Evolutionary conservation across 2,888 invertebrate genomes (phyloP), one percentile per base, ranked within the genome.

Genomic region (Scaptomyza tumidula): DNA sequence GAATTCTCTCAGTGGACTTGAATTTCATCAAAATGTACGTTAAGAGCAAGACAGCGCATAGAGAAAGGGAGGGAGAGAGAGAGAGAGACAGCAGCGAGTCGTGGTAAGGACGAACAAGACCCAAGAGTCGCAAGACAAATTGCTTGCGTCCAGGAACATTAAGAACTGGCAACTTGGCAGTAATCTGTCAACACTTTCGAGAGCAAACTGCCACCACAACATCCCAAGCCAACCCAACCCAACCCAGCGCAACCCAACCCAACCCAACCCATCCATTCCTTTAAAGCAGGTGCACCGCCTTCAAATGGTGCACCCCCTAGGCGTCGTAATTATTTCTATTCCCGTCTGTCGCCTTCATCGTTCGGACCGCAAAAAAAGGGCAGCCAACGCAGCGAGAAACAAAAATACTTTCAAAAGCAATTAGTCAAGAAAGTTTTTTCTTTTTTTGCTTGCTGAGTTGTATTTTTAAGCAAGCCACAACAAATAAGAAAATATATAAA

Each of bases 111-210:
- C 14, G 48, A 39, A 33, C 33, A 41, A 14, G 19, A 56, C 48
- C 37, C 57, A 52, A 57, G 55, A 43, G 58, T 19, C 50, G 14
- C 49, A 61, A 53, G 59, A 85, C 68, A 78, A 85, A 82, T 82
- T 70, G 52, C 77, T 62, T 62, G 67, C 19, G 80, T 73, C 78
- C 73, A 86, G 6, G 60, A 66, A 67, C 86, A 80, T 80, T 83
- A 80, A 82, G 72, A 67, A 73, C 69, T 77, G 81, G 60, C 67
- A 81, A 87, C 85, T 80, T 81, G 87, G 85, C 87, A 81, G 85
- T 85, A 81, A 84, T 87, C 87, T 86, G 87, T 81, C 85, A 87
- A 84, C 87, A 81, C 87, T 81, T 84, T 84, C 3, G 53, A 44
- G 46, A 58, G 64, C 24, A 29, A n/a, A 48, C 37, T 37, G n/a